Evolutionary conservation across 2,113 vertebrate species (phyloP).

Genomic region (Aviceda subcristata): DNA sequence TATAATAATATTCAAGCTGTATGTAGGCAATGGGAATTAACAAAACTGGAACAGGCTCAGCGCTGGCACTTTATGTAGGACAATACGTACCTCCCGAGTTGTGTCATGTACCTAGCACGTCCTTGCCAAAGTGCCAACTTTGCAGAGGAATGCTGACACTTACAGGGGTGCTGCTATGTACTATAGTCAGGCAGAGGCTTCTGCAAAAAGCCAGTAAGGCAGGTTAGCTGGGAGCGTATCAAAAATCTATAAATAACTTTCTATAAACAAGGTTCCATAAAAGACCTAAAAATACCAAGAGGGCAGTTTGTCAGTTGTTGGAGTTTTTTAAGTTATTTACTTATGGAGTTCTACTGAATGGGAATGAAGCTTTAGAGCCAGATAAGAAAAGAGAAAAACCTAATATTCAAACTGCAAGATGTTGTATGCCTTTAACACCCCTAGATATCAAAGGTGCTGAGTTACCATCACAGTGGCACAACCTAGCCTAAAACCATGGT

Average conservation of each 20-base stretch:
- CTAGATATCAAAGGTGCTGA: neutral
- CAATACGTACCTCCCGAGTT: constrained; percentile 12
- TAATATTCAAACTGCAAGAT: neutral
- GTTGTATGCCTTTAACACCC: neutral
- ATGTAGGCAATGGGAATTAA: neutral
- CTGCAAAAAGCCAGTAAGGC: constrained; percentile 1
- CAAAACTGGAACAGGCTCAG: constrained; percentile 16
- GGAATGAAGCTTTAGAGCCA: neutral
- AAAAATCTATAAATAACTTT: constrained; percentile 23
- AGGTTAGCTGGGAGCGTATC: neutral
- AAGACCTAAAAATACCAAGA: constrained; percentile 11
- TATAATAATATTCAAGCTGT: neutral
- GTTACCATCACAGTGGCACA: neutral
- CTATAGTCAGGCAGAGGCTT: neutral
- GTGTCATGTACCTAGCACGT: neutral
- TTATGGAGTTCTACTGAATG: neutral
- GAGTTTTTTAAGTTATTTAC: neutral
- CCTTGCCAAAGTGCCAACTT: constrained; percentile 28
- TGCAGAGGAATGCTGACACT: constrained; percentile 37
- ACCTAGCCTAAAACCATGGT: neutral
- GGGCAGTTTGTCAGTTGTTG: neutral
- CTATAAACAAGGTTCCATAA: constrained; percentile 5
- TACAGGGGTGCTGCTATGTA: neutral
- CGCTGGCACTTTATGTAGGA: constrained; percentile 17
- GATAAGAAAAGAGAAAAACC: neutral